These are phyloP conservation scores for Lithophane ornitopus DNA, from an alignment of 2,888 invertebrate species.

Conservation along the genomic window DNA sequence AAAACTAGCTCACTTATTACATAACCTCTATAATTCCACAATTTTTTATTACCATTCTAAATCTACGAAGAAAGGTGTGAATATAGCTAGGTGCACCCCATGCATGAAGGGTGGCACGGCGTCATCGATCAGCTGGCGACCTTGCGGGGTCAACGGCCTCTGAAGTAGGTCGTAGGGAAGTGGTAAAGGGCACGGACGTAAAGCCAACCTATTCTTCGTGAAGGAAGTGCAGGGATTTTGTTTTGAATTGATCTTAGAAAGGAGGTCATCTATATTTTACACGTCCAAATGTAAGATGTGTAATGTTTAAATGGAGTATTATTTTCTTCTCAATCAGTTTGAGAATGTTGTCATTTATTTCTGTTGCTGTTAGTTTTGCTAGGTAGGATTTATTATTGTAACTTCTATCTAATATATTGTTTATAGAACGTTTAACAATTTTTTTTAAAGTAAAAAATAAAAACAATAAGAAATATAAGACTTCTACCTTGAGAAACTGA, in stretches of 20 bases:
- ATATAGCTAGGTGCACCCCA: slow-evolving; percentile 5
- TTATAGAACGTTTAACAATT: no score
- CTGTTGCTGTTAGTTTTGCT: background rate
- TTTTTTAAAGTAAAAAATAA: no score
- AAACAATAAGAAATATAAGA: no score
- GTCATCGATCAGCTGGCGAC: slow-evolving; percentile 81
- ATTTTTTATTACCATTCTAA: slow-evolving; percentile 20
- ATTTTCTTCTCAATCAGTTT: background rate
- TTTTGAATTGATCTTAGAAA: background rate
- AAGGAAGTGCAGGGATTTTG: slow-evolving; percentile 26
- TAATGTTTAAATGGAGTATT: no score
- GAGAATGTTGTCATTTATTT: background rate
- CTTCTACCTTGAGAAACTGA: background rate
- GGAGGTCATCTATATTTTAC: background rate
- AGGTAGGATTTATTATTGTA: background rate
- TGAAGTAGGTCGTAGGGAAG: slow-evolving; percentile 73
- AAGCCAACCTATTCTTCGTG: slow-evolving; percentile 3
- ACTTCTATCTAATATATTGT: no score
- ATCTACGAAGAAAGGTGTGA: slow-evolving; percentile 22
- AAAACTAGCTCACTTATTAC: slow-evolving; percentile 12
- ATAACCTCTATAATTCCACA: slow-evolving; percentile 14
- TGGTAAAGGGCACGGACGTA: slow-evolving; percentile 62
- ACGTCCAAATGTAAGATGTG: background rate
- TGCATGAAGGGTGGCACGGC: slow-evolving; percentile 65
- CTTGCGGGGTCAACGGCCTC: slow-evolving; percentile 80